Percentiles rank a stretch among this genome's conserved stretches.
Evolutionary conservation across 1,140 invertebrate species (phyloP).

Genomic region (Ephestia elutella): DNA sequence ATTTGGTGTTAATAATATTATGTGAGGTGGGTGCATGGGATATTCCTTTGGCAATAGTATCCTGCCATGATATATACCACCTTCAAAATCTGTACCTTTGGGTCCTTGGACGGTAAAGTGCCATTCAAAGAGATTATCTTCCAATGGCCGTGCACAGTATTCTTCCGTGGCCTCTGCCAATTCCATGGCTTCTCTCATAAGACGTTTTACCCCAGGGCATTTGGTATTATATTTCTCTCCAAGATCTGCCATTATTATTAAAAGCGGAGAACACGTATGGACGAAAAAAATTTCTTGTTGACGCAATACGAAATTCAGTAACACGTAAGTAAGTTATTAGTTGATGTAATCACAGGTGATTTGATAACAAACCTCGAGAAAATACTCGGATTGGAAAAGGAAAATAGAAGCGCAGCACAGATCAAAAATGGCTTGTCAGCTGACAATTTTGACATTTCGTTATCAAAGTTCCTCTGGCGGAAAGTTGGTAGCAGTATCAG

Average conservation of each 20-base stretch:
- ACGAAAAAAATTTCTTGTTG: conserved; percentile 19
- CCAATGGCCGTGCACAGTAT: conserved; percentile 92
- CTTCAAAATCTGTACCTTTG: conserved; percentile 89
- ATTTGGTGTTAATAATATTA: conserved; percentile 95
- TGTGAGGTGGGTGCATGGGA: conserved; percentile 98
- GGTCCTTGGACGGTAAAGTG: conserved; percentile 96
- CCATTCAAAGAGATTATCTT: conserved; percentile 98
- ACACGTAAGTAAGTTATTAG: conserved; percentile 19
- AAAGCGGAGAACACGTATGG: conserved; percentile 17
- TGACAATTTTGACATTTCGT: not conserved
- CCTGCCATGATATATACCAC: conserved; percentile 92
- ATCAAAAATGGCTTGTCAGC: not conserved
- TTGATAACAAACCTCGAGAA: conserved; percentile 32
- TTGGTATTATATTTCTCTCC: conserved; percentile 68
- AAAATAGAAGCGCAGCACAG: not conserved
- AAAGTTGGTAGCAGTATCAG: no score
- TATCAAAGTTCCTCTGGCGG: no score
- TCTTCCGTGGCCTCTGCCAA: conserved; percentile 90
- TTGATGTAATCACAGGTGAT: conserved; percentile 27
- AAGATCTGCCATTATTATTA: conserved; percentile 49
- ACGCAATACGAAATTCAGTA: conserved; percentile 23
- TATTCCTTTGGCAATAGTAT: conserved; percentile 94
- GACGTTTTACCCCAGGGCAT: conserved; percentile 88
- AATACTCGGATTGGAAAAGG: not conserved
- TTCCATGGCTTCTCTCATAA: conserved; percentile 95